Evolutionary conservation across 2,797 vertebrate genomes (phyloP), one percentile per base, ranked within the genome.

Genomic region (Melanotaenia pygmaea): DNA sequence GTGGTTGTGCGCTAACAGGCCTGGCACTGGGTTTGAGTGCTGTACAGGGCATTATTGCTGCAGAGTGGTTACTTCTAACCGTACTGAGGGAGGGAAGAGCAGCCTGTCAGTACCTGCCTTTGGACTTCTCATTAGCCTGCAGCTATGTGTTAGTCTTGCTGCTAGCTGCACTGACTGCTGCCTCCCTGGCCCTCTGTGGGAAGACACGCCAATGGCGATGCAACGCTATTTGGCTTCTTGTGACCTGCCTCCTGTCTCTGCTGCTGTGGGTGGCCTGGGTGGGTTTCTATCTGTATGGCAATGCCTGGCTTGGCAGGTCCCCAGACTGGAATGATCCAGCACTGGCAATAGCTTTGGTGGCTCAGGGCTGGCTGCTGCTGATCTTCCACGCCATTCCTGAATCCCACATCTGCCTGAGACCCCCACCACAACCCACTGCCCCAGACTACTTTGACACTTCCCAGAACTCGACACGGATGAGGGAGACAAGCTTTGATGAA

Each of bases 371-470:
- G 98, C 91, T 98, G 69, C 96, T 99, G 70, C 91, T 99, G 59
- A 92, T 99, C 88, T 97, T 97, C 80, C 96, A 99, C 0, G 96
- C 97, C 81, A 96, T 96, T 79, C 97, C 97, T 0, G 97, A 99
- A 91, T 92, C 98, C 57, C 97, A 98, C 83, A 91, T 95, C 85
- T 94, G 95, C 88, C 94, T 99, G 77, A 94, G 94, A 67, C 94
- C 96, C 0, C 94, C 97, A 0, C 95, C 96, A 10, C 97, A 97
- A 88, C 97, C 97, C 72, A 96, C 92, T 51, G 94, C 96, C 1
- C 97, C 97, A 14, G 97, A 98, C 90, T 99, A 99, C 93, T 99
- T 99, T 8, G 98, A 99, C 86, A 98, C 97, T 1, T 96, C 97
- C 0, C 97, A 98, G 88, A 96, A 96, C 3, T 95, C 97, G 22